Base-by-base conservation (phyloP, 92 coral and sea anemone species). In the Blastomussa wellsi region DNA sequence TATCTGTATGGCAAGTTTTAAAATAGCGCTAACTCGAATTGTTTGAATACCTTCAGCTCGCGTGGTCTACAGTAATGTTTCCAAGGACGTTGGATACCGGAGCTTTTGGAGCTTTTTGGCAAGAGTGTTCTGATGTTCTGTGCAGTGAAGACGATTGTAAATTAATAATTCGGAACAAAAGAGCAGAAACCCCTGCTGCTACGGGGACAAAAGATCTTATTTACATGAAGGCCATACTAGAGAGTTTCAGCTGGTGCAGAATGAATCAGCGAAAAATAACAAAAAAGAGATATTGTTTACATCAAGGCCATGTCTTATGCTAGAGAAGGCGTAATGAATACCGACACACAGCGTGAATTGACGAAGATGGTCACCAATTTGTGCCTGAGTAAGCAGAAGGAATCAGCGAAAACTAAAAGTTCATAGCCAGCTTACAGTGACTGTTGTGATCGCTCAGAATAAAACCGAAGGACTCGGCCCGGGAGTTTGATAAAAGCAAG, bases 401-500 rank as follows among this genome's bases (percentile, higher is more conserved):
- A 75, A 29, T 75, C 79, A 75, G 79, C 79, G 14, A 29, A 75
- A 75, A 47, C 31, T 15, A 49, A 16, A 4, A 38, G 26, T 67
- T 15, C 53, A 72, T 22, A 72, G 9, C 22, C 62, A 75, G 64
- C 59, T 29, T 39, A 20, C n/a, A n/a, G n/a, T n/a, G n/a, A n/a
- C n/a, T 47, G 0, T 9, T 15, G 33, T 14, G 15, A 36, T 19
- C 3, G 48, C 48, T 70, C 74, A 1, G n/a, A n/a, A n/a, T n/a
- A n/a, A n/a, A n/a, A n/a, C n/a, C n/a, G n/a, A n/a, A n/a, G n/a
- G n/a, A n/a, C n/a, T n/a, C n/a, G n/a, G n/a, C n/a, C n/a, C n/a
- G n/a, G n/a, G n/a, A n/a, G 22, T 59, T 17, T 5, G 0, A 33
- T 5, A 36, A 69, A 36, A 62, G 68, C 35, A 24, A 60, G 33